Conservation (phyloP, 2,888 invertebrate species). For the Thymelicus sylvestris region DNA sequence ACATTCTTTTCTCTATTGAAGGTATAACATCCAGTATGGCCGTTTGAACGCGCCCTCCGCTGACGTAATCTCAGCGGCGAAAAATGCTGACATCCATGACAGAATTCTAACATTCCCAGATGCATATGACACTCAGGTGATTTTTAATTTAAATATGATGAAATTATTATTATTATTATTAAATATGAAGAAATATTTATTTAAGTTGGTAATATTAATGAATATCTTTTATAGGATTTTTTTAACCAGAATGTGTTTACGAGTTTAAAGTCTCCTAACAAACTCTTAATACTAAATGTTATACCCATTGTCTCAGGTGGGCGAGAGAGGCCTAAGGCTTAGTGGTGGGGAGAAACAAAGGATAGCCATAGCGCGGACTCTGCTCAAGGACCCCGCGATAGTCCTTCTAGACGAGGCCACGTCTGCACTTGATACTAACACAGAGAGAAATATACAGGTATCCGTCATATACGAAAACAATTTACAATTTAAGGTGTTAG, state of each 20-base stretch:
- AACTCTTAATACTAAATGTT: too few species aligned
- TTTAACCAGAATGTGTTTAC: too few species aligned
- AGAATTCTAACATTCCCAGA: slow-evolving; percentile 96
- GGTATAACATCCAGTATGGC: slow-evolving; percentile 98
- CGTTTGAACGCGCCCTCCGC: slow-evolving; percentile 90
- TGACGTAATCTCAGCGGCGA: slow-evolving; percentile 95
- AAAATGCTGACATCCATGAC: slow-evolving; percentile 97
- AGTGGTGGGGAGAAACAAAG: slow-evolving; percentile 99
- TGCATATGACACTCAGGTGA: slow-evolving; percentile 91
- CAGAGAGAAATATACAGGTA: slow-evolving; percentile 95
- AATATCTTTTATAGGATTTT: too few species aligned
- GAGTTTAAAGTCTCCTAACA: too few species aligned
- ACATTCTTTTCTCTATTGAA: slow-evolving; percentile 51
- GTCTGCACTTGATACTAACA: slow-evolving; percentile 97
- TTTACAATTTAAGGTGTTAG: background rate
- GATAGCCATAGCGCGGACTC: slow-evolving; percentile 97
- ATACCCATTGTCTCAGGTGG: slow-evolving; percentile 85
- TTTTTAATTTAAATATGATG: too few species aligned
- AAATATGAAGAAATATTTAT: too few species aligned
- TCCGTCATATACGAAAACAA: slow-evolving; percentile 77
- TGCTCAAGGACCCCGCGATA: slow-evolving; percentile 95
- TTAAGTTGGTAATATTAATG: too few species aligned
- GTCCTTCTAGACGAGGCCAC: slow-evolving; percentile 98
- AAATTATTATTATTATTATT: too few species aligned
- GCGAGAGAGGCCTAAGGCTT: slow-evolving; percentile 96